Evolutionary conservation across 2,888 invertebrate species (phyloP), one percentile per base, ranked within the genome.

Genomic region (Heliconius hortense): DNA sequence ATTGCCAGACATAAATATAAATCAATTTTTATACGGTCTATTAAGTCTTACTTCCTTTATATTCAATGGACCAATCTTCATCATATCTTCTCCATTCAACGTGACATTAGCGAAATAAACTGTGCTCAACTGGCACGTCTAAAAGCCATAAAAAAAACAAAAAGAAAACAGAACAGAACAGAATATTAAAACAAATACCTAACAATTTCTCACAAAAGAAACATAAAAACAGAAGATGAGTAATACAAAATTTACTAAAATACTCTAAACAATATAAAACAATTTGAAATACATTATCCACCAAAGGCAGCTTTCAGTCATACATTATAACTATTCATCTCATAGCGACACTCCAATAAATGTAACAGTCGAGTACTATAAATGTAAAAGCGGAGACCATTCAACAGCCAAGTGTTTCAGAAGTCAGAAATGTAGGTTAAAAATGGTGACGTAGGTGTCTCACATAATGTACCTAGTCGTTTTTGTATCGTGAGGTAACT

Each of bases 381-480:
- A 56, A 69, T 53, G 53, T 69, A 31, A 69, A 56, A 56, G 69
- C 69, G 24, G 31, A n/a, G 56, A 56, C n/a, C 31, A 69, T 69
- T 69, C 69, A 69, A 31, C 68, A n/a, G n/a, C 56, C n/a, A 56
- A 69, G 69, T 69, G 56, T 56, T 56, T 35, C 69, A n/a, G 48
- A 53, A 68, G 48, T 68, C 68, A 31, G 31, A 31, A 56, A 69
- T 69, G 56, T 69, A 69, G 69, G 69, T 69, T 69, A 69, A 69
- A 69, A 24, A 53, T 56, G 53, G 53, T 56, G 69, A 69, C 69
- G 69, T 69, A 68, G 56, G 56, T 56, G 56, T 68, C 48, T 68
- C 31, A n/a, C n/a, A 21, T 48, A 56, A 56, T 69, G 15, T 39
- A 24, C 24, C 13, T n/a, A 39, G n/a, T 64, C 35, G 7, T 48